A percentile compares a stretch with the other conserved stretches of the same genome.
phyloP scores from a whole-genome alignment of 1,140 invertebrate genomes.

The Cyphomyrmex costatus region DNA sequence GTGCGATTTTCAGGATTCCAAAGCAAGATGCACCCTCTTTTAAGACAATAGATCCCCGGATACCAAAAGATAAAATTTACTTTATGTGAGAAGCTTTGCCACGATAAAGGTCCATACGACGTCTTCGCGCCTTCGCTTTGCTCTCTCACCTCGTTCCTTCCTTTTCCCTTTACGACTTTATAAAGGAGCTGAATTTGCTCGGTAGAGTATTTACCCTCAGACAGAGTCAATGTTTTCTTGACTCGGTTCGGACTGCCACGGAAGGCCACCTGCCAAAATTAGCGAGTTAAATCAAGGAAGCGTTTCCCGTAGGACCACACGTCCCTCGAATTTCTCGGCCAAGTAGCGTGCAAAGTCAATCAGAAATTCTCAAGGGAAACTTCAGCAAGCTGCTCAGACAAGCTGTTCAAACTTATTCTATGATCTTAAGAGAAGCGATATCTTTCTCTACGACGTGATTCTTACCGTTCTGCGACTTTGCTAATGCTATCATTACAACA shows the following conservation, averaged over 20 bases:
- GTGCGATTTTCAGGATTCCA: neutral
- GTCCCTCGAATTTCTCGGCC: constrained; percentile 23
- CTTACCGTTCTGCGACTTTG: neutral
- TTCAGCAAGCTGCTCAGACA: constrained; percentile 22
- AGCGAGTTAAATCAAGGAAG: constrained; percentile 69
- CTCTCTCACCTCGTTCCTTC: constrained; percentile 16
- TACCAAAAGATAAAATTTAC: constrained; percentile 51
- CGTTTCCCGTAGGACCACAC: constrained; percentile 27
- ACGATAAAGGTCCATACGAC: constrained; percentile 17
- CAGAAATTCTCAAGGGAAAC: constrained; percentile 10
- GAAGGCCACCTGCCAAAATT: constrained; percentile 69
- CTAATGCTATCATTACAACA: constrained; percentile 42
- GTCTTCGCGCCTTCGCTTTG: constrained; percentile 44
- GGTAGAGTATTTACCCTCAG: constrained; percentile 54
- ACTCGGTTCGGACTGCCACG: constrained; percentile 30
- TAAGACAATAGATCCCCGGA: neutral
- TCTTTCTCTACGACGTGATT: constrained; percentile 25
- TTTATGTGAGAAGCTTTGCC: constrained; percentile 12
- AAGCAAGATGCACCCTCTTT: constrained; percentile 34
- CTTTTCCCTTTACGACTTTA: constrained; percentile 53
- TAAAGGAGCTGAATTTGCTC: constrained; percentile 48
- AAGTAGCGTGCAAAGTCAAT: constrained; percentile 40
- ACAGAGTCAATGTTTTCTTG: constrained; percentile 71
- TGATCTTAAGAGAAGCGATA: constrained; percentile 39
- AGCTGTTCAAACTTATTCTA: constrained; percentile 44